These are phyloP conservation scores for Lordiphosa andalusiaca DNA, from an alignment of 2,888 invertebrate species.

Conservation along the genomic window DNA sequence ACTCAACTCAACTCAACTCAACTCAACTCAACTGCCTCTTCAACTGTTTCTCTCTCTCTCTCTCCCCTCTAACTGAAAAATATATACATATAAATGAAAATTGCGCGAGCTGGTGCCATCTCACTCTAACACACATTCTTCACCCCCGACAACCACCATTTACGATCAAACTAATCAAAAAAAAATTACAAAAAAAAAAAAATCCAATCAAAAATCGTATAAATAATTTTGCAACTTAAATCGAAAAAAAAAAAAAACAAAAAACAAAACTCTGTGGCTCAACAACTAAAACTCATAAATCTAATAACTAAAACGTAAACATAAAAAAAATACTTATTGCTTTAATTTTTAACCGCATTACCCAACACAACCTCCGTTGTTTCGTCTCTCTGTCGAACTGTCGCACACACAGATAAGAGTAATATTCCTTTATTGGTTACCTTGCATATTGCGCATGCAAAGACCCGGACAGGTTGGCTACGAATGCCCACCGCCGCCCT, in stretches of 20 bases:
- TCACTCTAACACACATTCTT: slow-evolving; percentile 19
- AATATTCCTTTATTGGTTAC: slow-evolving; percentile 98
- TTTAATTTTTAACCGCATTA: slow-evolving; percentile 70
- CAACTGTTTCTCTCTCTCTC: slow-evolving; percentile 55
- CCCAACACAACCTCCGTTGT: slow-evolving; percentile 61
- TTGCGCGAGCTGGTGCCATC: slow-evolving; percentile 22
- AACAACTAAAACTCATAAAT: slow-evolving; percentile 27
- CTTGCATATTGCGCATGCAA: slow-evolving; percentile 97
- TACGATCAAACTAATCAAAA: slow-evolving; percentile 17
- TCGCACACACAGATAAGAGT: slow-evolving; percentile 87
- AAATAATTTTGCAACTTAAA: slow-evolving; percentile 25
- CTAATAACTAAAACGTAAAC: slow-evolving; percentile 20
- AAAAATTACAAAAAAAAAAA: slow-evolving; percentile 19
- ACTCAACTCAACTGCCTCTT: slow-evolving; percentile 60
- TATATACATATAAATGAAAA: slow-evolving; percentile 28
- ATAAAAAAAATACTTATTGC: slow-evolving; percentile 54
- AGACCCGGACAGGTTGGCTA: slow-evolving; percentile 84
- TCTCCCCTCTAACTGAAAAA: slow-evolving; percentile 24
- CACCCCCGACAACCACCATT: neutral
- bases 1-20: slow-evolving; percentile 49
- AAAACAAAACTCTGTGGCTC: slow-evolving; percentile 14
- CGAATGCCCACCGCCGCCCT: slow-evolving; percentile 81
- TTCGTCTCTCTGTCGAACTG: slow-evolving; percentile 70
- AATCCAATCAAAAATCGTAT: slow-evolving; percentile 28
- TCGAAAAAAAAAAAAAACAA: too few species aligned